Conservation (phyloP, 2,113 vertebrate genomes). For the Melozone crissalis region DNA sequence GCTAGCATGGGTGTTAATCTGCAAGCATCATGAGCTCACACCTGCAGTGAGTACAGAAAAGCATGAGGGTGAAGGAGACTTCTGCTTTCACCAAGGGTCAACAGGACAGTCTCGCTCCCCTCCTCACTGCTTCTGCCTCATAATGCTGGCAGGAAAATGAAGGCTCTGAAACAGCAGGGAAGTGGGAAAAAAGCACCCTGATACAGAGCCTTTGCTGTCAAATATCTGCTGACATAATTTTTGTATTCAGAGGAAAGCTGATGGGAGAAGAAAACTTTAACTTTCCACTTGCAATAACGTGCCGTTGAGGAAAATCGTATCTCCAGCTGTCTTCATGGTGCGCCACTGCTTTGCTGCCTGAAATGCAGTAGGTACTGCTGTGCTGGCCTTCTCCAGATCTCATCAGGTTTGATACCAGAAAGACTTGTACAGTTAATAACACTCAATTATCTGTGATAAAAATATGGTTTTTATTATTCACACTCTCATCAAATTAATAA, state of each 20-base stretch:
- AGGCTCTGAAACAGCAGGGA: neutral
- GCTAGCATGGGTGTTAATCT: neutral
- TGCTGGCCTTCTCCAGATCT: neutral
- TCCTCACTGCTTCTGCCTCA: neutral
- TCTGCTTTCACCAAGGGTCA: neutral
- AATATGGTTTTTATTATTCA: neutral
- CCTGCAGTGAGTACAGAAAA: neutral
- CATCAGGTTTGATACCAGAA: neutral
- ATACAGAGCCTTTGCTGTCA: neutral
- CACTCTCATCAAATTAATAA: neutral
- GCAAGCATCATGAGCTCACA: neutral
- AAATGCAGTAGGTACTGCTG: neutral
- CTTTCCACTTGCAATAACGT: neutral
- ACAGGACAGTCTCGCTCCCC: accelerated
- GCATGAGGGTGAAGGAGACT: neutral
- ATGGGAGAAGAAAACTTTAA: neutral
- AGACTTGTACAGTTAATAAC: neutral
- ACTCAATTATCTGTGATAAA: neutral
- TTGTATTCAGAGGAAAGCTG: neutral
- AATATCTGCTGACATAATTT: neutral
- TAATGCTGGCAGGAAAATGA: neutral
- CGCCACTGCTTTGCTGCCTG: neutral
- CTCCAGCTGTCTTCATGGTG: neutral
- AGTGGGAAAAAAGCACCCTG: neutral
- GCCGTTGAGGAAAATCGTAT: neutral